These are phyloP conservation scores for Myrmecophaga tridactyla DNA, from an alignment of 2,113 vertebrate genomes.

Conservation along the genomic window DNA sequence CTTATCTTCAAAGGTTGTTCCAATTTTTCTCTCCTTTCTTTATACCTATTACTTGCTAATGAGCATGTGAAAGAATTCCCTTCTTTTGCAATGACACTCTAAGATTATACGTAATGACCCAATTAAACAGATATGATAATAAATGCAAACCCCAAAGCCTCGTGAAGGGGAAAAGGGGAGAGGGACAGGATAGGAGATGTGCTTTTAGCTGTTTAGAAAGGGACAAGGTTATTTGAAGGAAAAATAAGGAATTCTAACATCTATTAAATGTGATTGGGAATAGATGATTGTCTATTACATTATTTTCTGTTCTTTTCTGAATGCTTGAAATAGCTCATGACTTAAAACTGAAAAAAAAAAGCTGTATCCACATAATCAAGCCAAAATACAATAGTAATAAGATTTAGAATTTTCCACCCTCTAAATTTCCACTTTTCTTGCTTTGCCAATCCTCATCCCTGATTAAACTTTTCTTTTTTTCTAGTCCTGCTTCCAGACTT, in stretches of 20 bases:
- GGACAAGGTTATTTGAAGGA: not conserved
- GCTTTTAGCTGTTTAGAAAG: not conserved
- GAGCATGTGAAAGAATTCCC: constrained; percentile 27
- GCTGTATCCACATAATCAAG: not conserved
- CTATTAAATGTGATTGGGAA: not conserved
- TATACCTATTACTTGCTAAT: constrained; percentile 32
- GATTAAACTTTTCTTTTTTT: not conserved
- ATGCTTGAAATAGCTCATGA: constrained; percentile 30
- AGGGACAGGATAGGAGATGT: too few relatives aligned
- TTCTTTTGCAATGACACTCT: constrained; percentile 59
- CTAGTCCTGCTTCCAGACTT: not conserved
- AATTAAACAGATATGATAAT: constrained; percentile 51
- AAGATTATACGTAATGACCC: constrained; percentile 30
- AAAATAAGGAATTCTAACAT: not conserved
- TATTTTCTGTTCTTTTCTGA: not conserved
- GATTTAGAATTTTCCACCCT: not conserved
- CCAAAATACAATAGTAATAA: not conserved
- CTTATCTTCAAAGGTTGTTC: not conserved
- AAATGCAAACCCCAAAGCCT: constrained; percentile 52
- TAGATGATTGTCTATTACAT: not conserved
- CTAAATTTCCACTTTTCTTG: not conserved
- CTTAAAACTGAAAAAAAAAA: not conserved
- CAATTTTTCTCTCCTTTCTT: constrained; percentile 17
- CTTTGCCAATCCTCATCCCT: not conserved
- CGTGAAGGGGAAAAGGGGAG: not conserved